phyloP scores from a whole-genome alignment of 2,888 invertebrate genomes.

The Dromius quadrimaculatus region DNA sequence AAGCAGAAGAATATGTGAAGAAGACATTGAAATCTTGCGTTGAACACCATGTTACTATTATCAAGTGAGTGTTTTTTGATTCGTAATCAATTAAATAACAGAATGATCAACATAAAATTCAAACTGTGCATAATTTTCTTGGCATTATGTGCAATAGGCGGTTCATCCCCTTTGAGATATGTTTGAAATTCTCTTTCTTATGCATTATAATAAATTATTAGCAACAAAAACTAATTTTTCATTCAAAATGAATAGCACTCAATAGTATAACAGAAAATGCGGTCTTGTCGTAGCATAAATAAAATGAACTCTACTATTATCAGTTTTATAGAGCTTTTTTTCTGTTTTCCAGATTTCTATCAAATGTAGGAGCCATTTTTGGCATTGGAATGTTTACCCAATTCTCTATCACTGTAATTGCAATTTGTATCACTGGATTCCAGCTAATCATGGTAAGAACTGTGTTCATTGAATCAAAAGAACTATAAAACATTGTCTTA shows the following conservation, averaged over 20 bases:
- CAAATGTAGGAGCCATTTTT: constrained; percentile 18
- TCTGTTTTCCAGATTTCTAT: constrained; percentile 11
- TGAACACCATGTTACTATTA: constrained; percentile 15
- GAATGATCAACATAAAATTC: neutral
- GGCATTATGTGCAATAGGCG: too few species aligned
- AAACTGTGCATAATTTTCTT: neutral
- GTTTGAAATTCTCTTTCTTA: too few species aligned
- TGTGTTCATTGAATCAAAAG: too few species aligned
- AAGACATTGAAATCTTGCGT: constrained; percentile 1
- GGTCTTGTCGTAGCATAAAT: neutral
- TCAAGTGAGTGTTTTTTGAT: constrained; percentile 2
- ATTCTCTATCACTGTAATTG: constrained; percentile 2
- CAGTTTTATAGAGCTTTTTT: neutral
- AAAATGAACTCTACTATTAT: neutral
- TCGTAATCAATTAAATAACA: neutral
- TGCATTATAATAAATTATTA: too few species aligned
- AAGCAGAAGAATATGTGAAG: constrained; percentile 1
- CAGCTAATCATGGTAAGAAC: constrained; percentile 36
- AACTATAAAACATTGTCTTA: too few species aligned
- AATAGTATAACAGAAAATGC: neutral
- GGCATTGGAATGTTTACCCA: constrained; percentile 19
- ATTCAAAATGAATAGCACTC: neutral
- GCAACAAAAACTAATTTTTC: neutral
- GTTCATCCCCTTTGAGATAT: too few species aligned
- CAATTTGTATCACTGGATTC: constrained; percentile 31